These are phyloP conservation scores for Monochamus saltuarius DNA, from an alignment of 1,140 invertebrate genomes.

Conservation along the genomic window DNA sequence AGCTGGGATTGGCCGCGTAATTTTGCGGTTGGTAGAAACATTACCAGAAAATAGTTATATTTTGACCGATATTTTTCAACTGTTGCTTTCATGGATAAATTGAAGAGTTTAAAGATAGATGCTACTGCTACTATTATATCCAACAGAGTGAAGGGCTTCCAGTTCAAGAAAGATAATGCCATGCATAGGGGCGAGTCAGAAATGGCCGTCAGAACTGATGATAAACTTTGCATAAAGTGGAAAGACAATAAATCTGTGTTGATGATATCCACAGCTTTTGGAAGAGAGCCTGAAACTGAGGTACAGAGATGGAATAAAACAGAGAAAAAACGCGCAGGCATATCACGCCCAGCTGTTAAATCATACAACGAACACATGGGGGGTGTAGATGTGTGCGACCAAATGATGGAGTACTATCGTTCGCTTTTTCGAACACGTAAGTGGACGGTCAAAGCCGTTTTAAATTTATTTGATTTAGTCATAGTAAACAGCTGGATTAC, in stretches of 20 bases:
- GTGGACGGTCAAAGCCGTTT: slow-evolving; percentile 28
- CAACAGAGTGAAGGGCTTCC: background rate
- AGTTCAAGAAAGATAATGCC: too few species aligned
- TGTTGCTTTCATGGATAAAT: background rate
- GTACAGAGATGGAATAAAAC: slow-evolving; percentile 17
- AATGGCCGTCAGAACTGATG: too few species aligned
- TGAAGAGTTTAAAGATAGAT: background rate
- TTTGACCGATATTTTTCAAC: slow-evolving; percentile 37
- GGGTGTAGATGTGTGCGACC: background rate
- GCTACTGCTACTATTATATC: background rate
- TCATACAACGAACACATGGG: slow-evolving; percentile 6
- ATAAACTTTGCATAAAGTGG: background rate
- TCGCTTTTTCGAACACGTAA: slow-evolving; percentile 26
- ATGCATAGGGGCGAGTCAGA: too few species aligned
- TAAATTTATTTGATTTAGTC: slow-evolving; percentile 28
- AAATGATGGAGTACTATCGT: slow-evolving; percentile 22
- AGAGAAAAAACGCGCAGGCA: slow-evolving; percentile 2
- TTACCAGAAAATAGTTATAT: slow-evolving; percentile 32
- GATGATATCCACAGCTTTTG: slow-evolving; percentile 1
- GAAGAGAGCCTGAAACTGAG: slow-evolving; percentile 1
- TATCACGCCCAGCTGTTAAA: background rate
- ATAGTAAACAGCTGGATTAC: slow-evolving; percentile 28
- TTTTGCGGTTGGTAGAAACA: slow-evolving; percentile 17
- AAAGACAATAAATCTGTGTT: slow-evolving; percentile 14
- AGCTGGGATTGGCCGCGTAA: slow-evolving; percentile 1